phyloP scores from a whole-genome alignment of 2,797 vertebrate species.

The Luscinia megarhynchos region DNA sequence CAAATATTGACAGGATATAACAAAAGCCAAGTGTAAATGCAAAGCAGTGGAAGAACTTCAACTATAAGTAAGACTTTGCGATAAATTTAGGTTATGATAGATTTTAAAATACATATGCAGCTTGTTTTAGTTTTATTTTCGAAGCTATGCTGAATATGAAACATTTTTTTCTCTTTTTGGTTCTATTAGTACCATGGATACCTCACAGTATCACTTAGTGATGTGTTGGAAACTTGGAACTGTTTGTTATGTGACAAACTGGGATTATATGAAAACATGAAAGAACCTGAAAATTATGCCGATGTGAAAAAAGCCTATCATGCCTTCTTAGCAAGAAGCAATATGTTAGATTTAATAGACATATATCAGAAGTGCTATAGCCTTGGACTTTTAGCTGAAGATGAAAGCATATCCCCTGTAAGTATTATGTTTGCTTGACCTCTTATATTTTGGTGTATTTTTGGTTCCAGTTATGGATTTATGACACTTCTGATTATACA shows the following conservation, averaged over 20 bases:
- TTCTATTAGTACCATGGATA: constrained; percentile 83
- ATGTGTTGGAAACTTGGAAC: constrained; percentile 90
- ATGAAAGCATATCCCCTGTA: constrained; percentile 80
- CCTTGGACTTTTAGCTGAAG: constrained; percentile 76
- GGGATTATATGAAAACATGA: constrained; percentile 77
- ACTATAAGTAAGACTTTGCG: not conserved
- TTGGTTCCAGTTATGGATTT: not conserved
- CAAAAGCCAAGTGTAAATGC: not conserved
- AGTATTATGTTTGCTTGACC: constrained; percentile 71
- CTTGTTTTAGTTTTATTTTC: not conserved
- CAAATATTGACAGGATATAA: not conserved
- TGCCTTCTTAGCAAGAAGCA: constrained; percentile 86
- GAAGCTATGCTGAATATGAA: not conserved
- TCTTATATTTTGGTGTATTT: not conserved
- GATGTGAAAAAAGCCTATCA: constrained; percentile 84
- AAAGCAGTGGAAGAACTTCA: not conserved
- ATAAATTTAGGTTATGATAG: not conserved
- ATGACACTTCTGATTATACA: not conserved
- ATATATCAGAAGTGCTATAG: constrained; percentile 79
- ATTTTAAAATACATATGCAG: not conserved
- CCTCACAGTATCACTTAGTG: constrained; percentile 88
- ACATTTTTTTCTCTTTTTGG: not conserved
- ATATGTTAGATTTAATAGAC: constrained; percentile 91
- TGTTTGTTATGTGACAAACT: constrained; percentile 89
- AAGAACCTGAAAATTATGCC: constrained; percentile 82